These are phyloP conservation scores for Setophaga kirtlandii DNA, from an alignment of 2,113 vertebrate species.

Conservation along the genomic window DNA sequence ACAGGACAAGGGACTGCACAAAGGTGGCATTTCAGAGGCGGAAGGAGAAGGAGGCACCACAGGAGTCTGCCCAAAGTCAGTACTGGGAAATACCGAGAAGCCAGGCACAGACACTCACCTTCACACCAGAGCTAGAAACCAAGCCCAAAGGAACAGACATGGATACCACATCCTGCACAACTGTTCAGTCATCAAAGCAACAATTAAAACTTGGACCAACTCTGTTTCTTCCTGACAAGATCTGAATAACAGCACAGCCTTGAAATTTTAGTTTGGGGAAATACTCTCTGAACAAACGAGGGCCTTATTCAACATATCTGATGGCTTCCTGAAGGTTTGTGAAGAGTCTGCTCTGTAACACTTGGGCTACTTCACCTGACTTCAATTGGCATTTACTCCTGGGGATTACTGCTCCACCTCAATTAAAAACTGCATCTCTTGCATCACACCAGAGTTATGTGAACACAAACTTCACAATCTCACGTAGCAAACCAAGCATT, in stretches of 20 bases:
- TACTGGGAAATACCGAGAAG: neutral
- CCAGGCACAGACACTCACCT: neutral
- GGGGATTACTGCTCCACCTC: neutral
- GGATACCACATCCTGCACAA: neutral
- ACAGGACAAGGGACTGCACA: neutral
- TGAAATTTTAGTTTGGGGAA: neutral
- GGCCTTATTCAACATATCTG: neutral
- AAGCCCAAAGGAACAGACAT: neutral
- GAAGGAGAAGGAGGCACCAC: neutral
- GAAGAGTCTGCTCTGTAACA: neutral
- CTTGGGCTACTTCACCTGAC: neutral
- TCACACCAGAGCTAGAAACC: neutral
- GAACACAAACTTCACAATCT: neutral
- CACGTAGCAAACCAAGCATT: neutral
- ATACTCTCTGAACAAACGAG: neutral
- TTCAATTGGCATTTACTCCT: neutral
- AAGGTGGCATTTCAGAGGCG: neutral
- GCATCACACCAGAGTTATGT: neutral
- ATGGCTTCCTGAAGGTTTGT: neutral
- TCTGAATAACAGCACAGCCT: neutral
- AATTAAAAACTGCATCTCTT: neutral
- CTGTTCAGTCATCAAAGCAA: neutral
- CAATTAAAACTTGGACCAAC: neutral
- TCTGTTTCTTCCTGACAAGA: neutral
- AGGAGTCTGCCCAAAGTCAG: neutral